Conservation (phyloP, 1,140 invertebrate genomes). For the Heterodera schachtii region DNA sequence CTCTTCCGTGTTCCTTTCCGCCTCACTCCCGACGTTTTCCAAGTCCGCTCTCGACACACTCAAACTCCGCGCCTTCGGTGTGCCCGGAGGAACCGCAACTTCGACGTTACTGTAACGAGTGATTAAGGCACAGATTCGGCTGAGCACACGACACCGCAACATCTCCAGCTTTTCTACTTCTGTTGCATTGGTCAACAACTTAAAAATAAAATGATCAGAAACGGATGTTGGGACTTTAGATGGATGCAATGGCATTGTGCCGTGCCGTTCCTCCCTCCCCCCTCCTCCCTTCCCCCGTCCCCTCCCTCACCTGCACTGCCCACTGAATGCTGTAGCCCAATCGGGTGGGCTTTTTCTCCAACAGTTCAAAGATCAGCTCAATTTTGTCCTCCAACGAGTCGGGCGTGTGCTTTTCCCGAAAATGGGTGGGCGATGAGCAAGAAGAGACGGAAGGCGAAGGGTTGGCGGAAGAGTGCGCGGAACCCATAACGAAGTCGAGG, state of each 20-base stretch:
- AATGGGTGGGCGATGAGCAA: slow-evolving; percentile 20
- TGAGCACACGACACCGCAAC: slow-evolving; percentile 30
- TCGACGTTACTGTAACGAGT: slow-evolving; percentile 25
- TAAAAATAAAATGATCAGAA: too few species aligned
- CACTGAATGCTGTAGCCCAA: slow-evolving; percentile 49
- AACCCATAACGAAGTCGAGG: slow-evolving; percentile 17
- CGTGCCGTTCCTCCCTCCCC: too few species aligned
- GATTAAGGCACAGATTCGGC: slow-evolving; percentile 32
- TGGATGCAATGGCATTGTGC: too few species aligned
- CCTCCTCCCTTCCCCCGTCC: too few species aligned
- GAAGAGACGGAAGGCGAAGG: slow-evolving; percentile 24
- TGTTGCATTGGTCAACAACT: slow-evolving; percentile 37
- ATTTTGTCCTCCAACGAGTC: slow-evolving; percentile 29
- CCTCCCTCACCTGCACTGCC: slow-evolving; percentile 52
- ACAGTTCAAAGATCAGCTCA: slow-evolving; percentile 11
- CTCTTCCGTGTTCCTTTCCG: background rate
- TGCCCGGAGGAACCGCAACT: background rate
- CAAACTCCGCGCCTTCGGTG: background rate
- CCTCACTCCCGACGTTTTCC: background rate
- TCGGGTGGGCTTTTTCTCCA: slow-evolving; percentile 32
- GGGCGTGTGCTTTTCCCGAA: background rate
- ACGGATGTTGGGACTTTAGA: too few species aligned
- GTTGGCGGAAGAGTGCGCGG: slow-evolving; percentile 28
- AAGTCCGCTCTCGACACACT: background rate
- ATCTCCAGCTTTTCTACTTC: slow-evolving; percentile 47